phyloP scores from a whole-genome alignment of 2,113 vertebrate genomes.

The Camelus dromedarius region DNA sequence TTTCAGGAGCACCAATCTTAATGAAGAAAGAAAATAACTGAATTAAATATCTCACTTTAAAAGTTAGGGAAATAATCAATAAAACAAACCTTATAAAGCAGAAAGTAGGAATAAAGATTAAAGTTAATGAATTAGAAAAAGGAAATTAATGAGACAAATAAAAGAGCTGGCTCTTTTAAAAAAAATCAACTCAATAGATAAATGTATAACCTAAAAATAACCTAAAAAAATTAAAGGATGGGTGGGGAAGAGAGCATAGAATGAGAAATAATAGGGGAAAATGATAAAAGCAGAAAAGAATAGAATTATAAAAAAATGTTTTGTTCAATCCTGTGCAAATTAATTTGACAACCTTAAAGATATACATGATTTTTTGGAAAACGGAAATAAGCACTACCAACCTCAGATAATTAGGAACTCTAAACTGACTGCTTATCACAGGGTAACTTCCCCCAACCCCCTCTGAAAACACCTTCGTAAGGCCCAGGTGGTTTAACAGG shows the following conservation, averaged over 20 bases:
- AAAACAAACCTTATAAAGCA: not conserved
- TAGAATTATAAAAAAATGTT: not conserved
- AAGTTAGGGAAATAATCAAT: not conserved
- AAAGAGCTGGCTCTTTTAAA: not conserved
- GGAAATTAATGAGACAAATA: not conserved
- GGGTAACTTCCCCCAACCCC: not conserved
- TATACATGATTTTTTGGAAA: not conserved
- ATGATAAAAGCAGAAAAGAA: not conserved
- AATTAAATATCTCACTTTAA: not conserved
- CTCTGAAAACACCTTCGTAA: not conserved
- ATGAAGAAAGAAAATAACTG: not conserved
- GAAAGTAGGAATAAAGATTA: not conserved
- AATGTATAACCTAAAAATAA: not conserved
- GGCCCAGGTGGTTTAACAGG: not conserved
- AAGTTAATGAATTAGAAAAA: not conserved
- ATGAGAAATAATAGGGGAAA: slow-evolving; percentile 17
- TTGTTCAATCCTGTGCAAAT: not conserved
- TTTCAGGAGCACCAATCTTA: not conserved
- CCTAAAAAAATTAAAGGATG: not conserved
- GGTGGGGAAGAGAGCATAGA: not conserved
- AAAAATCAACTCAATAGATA: not conserved
- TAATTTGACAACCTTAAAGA: not conserved
- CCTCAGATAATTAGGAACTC: slow-evolving; percentile 23
- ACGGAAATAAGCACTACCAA: not conserved
- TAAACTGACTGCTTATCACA: not conserved